Evolutionary conservation across 2,888 invertebrate species (phyloP), one percentile per base, ranked within the genome.

Genomic region (Drosophila tanythrix): DNA sequence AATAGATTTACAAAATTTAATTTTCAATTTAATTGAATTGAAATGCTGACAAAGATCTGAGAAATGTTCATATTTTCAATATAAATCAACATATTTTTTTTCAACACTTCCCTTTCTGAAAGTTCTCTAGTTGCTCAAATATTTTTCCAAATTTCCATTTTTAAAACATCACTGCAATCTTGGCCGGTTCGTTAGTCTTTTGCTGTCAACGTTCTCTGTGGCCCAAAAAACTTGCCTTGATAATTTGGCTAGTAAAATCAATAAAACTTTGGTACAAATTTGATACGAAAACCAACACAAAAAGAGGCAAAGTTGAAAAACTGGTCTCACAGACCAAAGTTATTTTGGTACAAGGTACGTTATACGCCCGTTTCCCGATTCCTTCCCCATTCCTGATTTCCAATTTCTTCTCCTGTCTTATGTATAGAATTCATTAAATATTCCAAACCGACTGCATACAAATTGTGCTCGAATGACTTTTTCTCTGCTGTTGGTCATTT

Each of bases 341-440:
- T 33, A 40, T 56, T 56, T 38, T 38, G 40, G 25, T 55, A 25
- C 40, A 48, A 38, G 33, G 15, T 25, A 8, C 25, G 25, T 46
- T 25, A n/a, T 40, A 11, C 27, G 13, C 29, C 63, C 57, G 62
- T 53, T 53, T 52, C 31, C 74, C 46, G 21, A n/a, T 33, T 29
- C 7, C 38, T 38, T 29, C 13, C 27, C 56, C 38, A 6, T 38
- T 38, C 18, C 36, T 2, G 10, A 15, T 35, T 21, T 33, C 4
- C 35, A 55, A 18, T 55, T 25, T 35, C 18, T 13, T 2, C 1
- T 33, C 15, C n/a, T 15, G 40, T 61, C 63, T 43, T 40, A 40
- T 15, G 57, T 31, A 35, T 59, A 72, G 66, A 75, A 79, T 88
- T 82, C 90, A 87, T 87, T 89, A 82, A 75, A 83, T 87, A 90